Base-by-base conservation (phyloP, 2,113 vertebrate species). In the Carassius auratus region DNA sequence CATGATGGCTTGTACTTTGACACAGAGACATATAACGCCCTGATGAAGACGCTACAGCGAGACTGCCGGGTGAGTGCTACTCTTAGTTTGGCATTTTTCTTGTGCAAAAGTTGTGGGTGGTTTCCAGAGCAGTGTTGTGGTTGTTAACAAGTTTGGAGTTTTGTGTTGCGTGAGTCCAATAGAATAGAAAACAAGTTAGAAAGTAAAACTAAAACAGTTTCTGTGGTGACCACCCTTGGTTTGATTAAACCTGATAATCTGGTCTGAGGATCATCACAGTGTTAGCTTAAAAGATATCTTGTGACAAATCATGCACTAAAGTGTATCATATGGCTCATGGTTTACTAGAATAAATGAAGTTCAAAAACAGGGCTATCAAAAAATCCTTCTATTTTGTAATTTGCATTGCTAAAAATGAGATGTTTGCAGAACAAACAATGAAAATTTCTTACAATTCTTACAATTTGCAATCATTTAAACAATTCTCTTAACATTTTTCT, bases 1-100 rank as follows among this genome's bases (percentile, higher is more conserved):
- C 96, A 97, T 0, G 97, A 99, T 88, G 97, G 97, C 8, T 92
- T 99, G 86, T 96, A 97, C 94, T 99, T 99, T 92, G 97, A 99
- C 66, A 90, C 95, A 0, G 98, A 99, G 91, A 99, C 95, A 0
- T 96, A 98, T 90, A 97, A 95, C 0, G 97, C 98, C 1, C 92
- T 99, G 75, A 99, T 97, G 95, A 99, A 99, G 94, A 99, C 97
- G 9, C 93, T 99, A 85, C 97, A 98, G 89, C 95, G 97, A 87
- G 97, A 99, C 91, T 99, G 98, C 81, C 95, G 96, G 93, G 97
- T 99, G 94, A 92, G 98, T 94, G 13, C 17, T 69, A 55, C 26
- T 26, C 14, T 30, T 52, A 52, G 55, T 55, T 14, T 23, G 12
- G 6, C 38, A 6, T 74, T 23, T 74, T 48, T 6, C 33, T 38